Percentiles rank a stretch among this genome's conserved stretches.
These are phyloP conservation scores for Prunella strophiata DNA, from an alignment of 2,797 vertebrate genomes.

Conservation along the genomic window DNA sequence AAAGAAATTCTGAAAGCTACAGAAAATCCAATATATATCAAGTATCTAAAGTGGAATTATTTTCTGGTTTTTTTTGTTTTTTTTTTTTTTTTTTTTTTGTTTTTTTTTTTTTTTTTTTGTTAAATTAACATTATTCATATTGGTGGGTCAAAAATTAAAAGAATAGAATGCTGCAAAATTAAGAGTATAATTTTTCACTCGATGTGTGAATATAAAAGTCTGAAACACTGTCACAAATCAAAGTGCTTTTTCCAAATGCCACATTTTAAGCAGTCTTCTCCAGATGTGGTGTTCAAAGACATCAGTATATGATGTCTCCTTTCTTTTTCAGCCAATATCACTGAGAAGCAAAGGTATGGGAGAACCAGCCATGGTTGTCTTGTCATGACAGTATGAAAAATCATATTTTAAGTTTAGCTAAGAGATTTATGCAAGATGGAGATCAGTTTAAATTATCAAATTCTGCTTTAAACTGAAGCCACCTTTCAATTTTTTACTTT, in stretches of 20 bases:
- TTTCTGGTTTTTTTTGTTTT: neutral
- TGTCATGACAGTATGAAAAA: neutral
- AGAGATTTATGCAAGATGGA: neutral
- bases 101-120: neutral
- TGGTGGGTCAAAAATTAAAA: neutral
- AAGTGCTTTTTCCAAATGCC: neutral
- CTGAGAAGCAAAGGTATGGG: neutral
- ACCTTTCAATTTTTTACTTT: neutral
- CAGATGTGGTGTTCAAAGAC: neutral
- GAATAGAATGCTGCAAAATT: neutral
- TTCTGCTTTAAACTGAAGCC: neutral
- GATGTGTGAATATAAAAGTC: neutral
- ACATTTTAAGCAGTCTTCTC: neutral
- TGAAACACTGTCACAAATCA: neutral
- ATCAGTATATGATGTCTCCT: neutral
- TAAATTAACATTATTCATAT: neutral
- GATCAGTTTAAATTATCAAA: neutral
- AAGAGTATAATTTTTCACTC: neutral
- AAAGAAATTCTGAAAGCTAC: neutral
- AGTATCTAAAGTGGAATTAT: neutral
- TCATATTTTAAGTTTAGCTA: neutral
- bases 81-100: neutral
- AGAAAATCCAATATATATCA: neutral
- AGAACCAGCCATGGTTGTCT: neutral
- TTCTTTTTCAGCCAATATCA: neutral